These are phyloP conservation scores for Sitta europaea DNA, from an alignment of 2,113 vertebrate species.

Conservation along the genomic window DNA sequence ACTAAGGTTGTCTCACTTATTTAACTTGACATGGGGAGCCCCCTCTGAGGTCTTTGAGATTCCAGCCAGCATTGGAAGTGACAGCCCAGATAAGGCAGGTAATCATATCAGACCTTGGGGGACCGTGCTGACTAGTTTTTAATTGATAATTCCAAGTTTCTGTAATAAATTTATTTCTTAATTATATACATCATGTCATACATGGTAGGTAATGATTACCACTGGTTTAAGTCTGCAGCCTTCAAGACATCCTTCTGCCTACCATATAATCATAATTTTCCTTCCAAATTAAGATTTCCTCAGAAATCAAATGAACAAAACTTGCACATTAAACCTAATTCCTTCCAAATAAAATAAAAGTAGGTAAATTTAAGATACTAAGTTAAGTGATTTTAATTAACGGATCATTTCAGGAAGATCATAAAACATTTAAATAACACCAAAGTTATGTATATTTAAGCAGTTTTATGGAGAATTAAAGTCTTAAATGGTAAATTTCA, in stretches of 20 bases:
- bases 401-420: constrained; percentile 67
- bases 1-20: constrained; percentile 72
- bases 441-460: constrained; percentile 58
- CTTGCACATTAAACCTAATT: constrained; percentile 37
- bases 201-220: constrained; percentile 71
- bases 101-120: constrained; percentile 80
- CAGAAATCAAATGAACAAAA: constrained; percentile 60
- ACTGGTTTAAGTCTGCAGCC: constrained; percentile 66
- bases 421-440: constrained; percentile 74
- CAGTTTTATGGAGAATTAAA: constrained; percentile 71
- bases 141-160: constrained; percentile 85
- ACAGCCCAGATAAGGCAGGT: constrained; percentile 84
- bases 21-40: constrained; percentile 78
- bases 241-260: constrained; percentile 11
- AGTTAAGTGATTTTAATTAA: constrained; percentile 74
- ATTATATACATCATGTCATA: constrained; percentile 74
- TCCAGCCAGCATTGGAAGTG: constrained; percentile 80
- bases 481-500: constrained; percentile 53
- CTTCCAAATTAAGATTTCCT: constrained; percentile 38
- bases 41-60: constrained; percentile 77
- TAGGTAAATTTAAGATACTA: constrained; percentile 64
- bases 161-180: constrained; percentile 85
- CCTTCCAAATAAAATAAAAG: constrained; percentile 70
- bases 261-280: constrained; percentile 26
- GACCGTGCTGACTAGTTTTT: constrained; percentile 75